These are phyloP conservation scores for Scolanthus callimorphus DNA, from an alignment of 92 coral and sea anemone species.

Conservation along the genomic window DNA sequence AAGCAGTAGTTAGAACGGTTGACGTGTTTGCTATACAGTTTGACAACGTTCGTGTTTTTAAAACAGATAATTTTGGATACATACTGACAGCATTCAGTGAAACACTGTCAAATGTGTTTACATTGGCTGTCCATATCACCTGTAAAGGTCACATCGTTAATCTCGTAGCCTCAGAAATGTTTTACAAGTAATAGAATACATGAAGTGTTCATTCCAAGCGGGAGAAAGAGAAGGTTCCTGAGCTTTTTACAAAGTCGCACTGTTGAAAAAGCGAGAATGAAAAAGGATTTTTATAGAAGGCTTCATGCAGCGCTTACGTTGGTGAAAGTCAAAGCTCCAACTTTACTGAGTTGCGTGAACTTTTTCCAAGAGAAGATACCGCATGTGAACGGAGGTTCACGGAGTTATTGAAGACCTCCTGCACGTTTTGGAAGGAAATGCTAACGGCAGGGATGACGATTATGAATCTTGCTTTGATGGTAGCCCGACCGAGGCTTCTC, in stretches of 20 bases:
- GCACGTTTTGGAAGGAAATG: conserved; percentile 1
- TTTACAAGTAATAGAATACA: no score
- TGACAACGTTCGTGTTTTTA: conserved; percentile 22
- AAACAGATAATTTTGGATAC: conserved; percentile 28
- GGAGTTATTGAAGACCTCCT: conserved; percentile 17
- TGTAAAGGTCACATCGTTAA: conserved; percentile 42
- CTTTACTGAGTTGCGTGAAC: no score
- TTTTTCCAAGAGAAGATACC: no score
- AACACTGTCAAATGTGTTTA: conserved; percentile 18
- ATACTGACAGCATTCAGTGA: conserved; percentile 25
- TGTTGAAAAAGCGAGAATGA: conserved; percentile 21
- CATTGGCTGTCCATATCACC: conserved; percentile 23
- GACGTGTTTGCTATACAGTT: conserved; percentile 10
- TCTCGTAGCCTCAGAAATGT: conserved; percentile 31
- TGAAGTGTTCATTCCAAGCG: conserved; percentile 22
- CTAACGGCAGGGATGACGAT: conserved; percentile 5
- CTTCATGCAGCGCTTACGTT: no score
- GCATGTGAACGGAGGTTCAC: no score
- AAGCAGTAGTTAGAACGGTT: conserved; percentile 24
- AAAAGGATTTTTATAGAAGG: conserved; percentile 18
- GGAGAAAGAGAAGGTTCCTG: conserved; percentile 26
- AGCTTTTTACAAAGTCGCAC: neutral
- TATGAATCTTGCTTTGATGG: conserved; percentile 12
- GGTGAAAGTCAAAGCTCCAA: no score
- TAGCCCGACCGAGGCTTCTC: conserved; percentile 2